Percentiles rank a stretch among this genome's conserved stretches.
These are phyloP conservation scores for Agrilus mali DNA, from an alignment of 2,888 invertebrate species.

Conservation along the genomic window DNA sequence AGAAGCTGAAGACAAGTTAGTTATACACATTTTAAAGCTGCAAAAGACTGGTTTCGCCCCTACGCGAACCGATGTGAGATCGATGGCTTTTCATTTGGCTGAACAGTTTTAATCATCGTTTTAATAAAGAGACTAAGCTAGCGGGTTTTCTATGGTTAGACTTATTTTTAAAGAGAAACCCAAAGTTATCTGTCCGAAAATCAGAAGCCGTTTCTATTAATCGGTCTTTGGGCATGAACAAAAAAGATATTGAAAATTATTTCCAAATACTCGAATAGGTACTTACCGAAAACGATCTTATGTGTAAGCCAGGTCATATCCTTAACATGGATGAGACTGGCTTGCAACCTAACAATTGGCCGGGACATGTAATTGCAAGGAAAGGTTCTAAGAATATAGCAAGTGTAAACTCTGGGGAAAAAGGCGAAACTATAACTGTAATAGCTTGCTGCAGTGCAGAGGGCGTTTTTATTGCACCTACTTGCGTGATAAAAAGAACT, in stretches of 20 bases:
- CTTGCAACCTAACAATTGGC: conserved; percentile 26
- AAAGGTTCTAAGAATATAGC: conserved; percentile 15
- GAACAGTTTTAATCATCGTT: conserved; percentile 4
- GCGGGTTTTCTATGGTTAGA: conserved; percentile 19
- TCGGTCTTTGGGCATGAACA: conserved; percentile 17
- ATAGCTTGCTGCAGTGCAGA: too few species aligned
- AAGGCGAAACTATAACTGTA: too few species aligned
- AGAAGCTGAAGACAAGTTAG: conserved; percentile 2
- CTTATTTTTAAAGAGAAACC: conserved; percentile 14
- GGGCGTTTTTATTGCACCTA: too few species aligned
- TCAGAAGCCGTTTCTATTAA: conserved; percentile 19
- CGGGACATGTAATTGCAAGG: conserved; percentile 20
- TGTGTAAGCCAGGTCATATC: conserved; percentile 20
- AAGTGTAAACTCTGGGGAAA: too few species aligned
- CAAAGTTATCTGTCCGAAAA: conserved; percentile 18
- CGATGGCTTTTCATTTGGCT: conserved; percentile 6
- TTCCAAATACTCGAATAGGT: conserved; percentile 17
- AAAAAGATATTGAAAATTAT: conserved; percentile 17
- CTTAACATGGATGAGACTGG: too few species aligned
- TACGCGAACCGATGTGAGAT: conserved; percentile 13
- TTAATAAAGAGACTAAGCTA: conserved; percentile 14
- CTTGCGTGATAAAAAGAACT: too few species aligned
- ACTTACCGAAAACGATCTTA: conserved; percentile 17
- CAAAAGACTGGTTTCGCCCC: conserved; percentile 5
- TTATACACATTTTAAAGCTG: background rate